Evolutionary conservation across 2,888 invertebrate genomes (phyloP).

Genomic region (Monopis laevigella): DNA sequence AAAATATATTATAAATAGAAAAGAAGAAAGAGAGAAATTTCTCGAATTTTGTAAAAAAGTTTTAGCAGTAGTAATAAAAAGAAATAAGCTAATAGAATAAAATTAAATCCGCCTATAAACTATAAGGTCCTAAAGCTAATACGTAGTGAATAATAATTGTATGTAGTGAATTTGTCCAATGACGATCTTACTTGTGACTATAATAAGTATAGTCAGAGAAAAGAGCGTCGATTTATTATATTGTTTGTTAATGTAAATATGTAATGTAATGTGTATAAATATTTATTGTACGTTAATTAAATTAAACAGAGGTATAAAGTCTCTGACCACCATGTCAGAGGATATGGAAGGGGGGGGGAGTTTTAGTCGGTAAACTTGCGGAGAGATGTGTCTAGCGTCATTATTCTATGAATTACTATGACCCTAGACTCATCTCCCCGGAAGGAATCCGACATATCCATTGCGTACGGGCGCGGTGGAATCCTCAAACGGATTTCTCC

Average conservation of each 20-base stretch:
- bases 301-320: too few relatives aligned
- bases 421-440: too few relatives aligned
- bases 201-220: not conserved
- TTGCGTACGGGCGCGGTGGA: not conserved
- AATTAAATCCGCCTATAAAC: not conserved
- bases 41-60: not conserved
- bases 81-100: not conserved
- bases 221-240: not conserved
- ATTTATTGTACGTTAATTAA: too few relatives aligned
- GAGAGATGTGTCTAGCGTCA: too few relatives aligned
- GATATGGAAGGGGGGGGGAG: too few relatives aligned
- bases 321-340: too few relatives aligned
- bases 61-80: not conserved
- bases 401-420: too few relatives aligned
- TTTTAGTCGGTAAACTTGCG: too few relatives aligned
- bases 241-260: not conserved
- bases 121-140: not conserved
- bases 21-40: not conserved
- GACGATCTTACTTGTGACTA: not conserved
- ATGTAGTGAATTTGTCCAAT: not conserved
- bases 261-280: too few relatives aligned
- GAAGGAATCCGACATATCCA: not conserved
- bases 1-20: not conserved
- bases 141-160: not conserved
- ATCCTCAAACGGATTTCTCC: not conserved